Evolutionary conservation across 2,113 vertebrate species (phyloP).

Genomic region (Heterochromis multidens): DNA sequence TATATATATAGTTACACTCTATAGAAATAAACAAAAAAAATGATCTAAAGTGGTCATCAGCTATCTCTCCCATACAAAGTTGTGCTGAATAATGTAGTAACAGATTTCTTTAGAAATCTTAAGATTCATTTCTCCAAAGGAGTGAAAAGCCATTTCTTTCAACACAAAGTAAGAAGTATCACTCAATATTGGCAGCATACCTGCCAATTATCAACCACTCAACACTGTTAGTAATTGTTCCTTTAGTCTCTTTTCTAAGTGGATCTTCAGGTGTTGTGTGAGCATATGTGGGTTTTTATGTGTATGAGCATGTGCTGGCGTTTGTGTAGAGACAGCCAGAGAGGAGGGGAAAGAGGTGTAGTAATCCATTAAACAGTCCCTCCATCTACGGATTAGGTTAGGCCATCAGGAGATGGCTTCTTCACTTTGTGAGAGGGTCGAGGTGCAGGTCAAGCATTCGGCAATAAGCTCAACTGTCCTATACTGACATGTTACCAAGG

Average conservation of each 20-base stretch:
- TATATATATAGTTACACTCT: background rate
- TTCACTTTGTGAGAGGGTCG: constrained; percentile 65
- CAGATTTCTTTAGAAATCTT: background rate
- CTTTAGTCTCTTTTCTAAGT: background rate
- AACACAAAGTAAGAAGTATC: background rate
- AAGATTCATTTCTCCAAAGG: background rate
- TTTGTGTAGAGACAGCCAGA: constrained; percentile 20
- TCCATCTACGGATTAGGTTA: constrained; percentile 74
- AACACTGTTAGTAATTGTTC: constrained; percentile 1
- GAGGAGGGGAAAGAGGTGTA: constrained; percentile 39
- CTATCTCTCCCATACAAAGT: background rate
- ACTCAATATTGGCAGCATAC: constrained; percentile 17
- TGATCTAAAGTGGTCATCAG: background rate
- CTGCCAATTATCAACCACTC: constrained; percentile 23
- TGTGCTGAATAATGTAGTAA: background rate
- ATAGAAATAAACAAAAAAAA: background rate
- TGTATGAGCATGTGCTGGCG: background rate
- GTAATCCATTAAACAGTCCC: constrained; percentile 74
- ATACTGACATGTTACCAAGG: constrained; percentile 67
- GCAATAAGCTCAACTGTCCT: constrained; percentile 75
- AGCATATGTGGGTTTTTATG: background rate
- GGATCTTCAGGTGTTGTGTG: constrained; percentile 5
- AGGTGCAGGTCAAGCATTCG: constrained; percentile 74
- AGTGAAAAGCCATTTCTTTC: background rate
- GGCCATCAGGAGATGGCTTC: constrained; percentile 75